Base-by-base conservation (phyloP, 2,797 vertebrate species). In the Corythornis leucogaster region DNA sequence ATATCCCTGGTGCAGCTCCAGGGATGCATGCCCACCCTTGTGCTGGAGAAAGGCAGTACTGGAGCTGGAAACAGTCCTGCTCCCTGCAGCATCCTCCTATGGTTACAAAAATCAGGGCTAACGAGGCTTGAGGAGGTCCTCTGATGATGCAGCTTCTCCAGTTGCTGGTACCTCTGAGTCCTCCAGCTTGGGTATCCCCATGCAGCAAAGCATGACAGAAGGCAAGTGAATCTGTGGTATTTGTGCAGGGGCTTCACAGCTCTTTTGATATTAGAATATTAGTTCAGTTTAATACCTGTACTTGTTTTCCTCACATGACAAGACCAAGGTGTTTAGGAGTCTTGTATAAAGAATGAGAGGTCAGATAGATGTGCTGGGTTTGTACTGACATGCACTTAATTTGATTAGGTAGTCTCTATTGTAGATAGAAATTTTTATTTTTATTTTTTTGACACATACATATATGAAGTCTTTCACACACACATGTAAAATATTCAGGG, bases 81-180 rank as follows among this genome's bases (percentile, higher is more conserved):
- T 82, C 15, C 57, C 68, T 64, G 18, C 69, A 81, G 58, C 22
- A 20, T 13, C 0, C 24, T n/a, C 28, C 35, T 20, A 55, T 19
- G 15, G 21, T 15, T 25, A 45, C 6, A 33, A 50, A 80, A 81
- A 10, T 0, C 15, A 69, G 21, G 66, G 20, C 38, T 62, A 18
- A 12, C 12, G 2, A 0, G 0, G 33, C 59, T 53, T 0, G 0
- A 0, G 38, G 17, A 31, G 17, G 5, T 40, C 16, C 61, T 46
- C 40, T 5, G 42, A 26, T 63, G 26, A 11, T 26, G 30, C 24
- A 31, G 35, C 58, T 70, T 70, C 86, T 58, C 69, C 59, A 16
- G 20, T 3, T 54, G 48, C 64, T 63, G 76, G 26, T 31, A 40
- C 11, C 21, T 55, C 61, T 1, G 0, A 45, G 30, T 28, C 33